Evolutionary conservation across 1,140 invertebrate species (phyloP).

Genomic region (Euura saliciscinereae): DNA sequence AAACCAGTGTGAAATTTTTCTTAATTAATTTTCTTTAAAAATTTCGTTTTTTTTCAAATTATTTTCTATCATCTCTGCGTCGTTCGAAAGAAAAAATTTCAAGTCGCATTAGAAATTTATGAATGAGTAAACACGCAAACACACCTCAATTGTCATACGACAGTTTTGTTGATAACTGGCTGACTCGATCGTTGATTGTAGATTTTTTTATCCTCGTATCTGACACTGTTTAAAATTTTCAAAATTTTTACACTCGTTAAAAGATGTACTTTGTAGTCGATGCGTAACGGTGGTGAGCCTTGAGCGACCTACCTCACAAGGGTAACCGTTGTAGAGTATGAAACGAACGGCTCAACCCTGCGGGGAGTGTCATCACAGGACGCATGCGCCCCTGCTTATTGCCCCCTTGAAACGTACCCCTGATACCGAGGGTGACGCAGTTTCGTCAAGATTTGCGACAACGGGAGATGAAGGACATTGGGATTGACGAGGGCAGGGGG

Average conservation of each 20-base stretch:
- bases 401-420: no score
- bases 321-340: constrained; percentile 39
- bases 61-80: no score
- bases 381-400: constrained; percentile 33
- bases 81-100: no score
- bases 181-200: no score
- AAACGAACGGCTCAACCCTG: constrained; percentile 26
- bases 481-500: no score
- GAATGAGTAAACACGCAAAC: neutral
- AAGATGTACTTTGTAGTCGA: neutral
- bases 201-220: no score
- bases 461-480: neutral
- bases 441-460: neutral
- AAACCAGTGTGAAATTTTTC: no score
- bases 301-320: constrained; percentile 43
- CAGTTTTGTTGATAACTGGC: neutral
- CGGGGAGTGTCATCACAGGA: constrained; percentile 26
- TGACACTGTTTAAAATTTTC: neutral
- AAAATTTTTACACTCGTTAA: neutral
- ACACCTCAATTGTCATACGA: constrained; percentile 1
- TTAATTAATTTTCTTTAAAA: no score
- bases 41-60: no score
- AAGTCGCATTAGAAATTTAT: no score
- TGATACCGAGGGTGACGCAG: neutral
- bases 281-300: constrained; percentile 14